A percentile compares a stretch with the other conserved stretches of the same genome.
Conservation (phyloP, 2,888 invertebrate species). For the Allolobophora icterica region DNA sequence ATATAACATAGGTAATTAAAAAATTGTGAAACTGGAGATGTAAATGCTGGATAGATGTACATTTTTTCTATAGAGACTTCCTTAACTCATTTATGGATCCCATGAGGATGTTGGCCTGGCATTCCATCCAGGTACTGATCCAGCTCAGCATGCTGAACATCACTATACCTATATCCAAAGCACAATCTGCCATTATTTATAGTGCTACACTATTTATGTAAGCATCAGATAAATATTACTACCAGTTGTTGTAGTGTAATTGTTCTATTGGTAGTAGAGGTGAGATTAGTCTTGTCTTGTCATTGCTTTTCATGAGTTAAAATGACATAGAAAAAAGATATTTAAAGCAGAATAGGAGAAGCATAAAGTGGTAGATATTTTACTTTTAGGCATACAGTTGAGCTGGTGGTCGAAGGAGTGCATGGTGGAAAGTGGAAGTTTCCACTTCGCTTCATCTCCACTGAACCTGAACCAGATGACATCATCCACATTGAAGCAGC, state of each 20-base stretch:
- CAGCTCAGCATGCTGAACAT: no score
- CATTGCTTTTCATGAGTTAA: not conserved
- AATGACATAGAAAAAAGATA: not conserved
- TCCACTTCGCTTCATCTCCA: slow-evolving; percentile 61
- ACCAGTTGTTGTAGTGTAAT: not conserved
- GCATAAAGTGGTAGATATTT: not conserved
- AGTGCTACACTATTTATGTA: no score
- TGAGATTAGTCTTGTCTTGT: not conserved
- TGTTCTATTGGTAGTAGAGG: not conserved
- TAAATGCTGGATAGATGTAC: no score
- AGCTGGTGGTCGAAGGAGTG: slow-evolving; percentile 55
- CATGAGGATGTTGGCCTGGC: no score
- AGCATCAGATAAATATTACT: no score
- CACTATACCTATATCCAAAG: no score
- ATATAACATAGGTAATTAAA: no score
- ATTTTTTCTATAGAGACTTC: no score
- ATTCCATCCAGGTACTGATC: no score
- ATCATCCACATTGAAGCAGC: slow-evolving; percentile 58
- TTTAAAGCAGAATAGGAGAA: not conserved
- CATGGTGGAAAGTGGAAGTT: slow-evolving; percentile 64
- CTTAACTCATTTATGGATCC: no score
- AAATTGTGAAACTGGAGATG: no score
- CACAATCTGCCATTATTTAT: not conserved
- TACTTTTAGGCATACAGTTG: slow-evolving; percentile 55
- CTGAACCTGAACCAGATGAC: slow-evolving; percentile 63